Base-by-base conservation (phyloP, 1,140 invertebrate genomes). In the Temnothorax longispinosus region DNA sequence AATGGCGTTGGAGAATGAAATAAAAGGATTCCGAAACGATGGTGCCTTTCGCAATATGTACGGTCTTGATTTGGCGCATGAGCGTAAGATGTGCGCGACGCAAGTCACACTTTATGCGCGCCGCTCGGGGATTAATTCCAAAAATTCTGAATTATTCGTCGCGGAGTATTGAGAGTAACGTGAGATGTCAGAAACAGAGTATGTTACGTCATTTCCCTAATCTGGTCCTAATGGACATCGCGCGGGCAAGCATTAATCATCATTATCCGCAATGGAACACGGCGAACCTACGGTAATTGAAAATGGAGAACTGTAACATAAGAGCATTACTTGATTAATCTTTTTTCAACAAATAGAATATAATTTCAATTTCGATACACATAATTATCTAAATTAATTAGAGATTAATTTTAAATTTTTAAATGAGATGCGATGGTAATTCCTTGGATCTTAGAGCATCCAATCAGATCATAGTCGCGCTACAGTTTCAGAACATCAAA, bases 71-170 rank as follows among this genome's bases (percentile, higher is more conserved):
- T 74, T 58, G 32, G 69, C 69, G 69, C 69, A 84, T 75, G 69
- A 75, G 80, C 80, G 27, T 56, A 15, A 75, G 54, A 47, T 74
- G 18, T 74, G 67, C 56, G 38, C 69, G 54, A 58, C 54, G 41
- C 41, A 44, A 60, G 52, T 60, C 41, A 35, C 69, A 54, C 67
- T 72, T 18, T 58, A 3, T n/a, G 52, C 80, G 27, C 38, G 3
- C 4, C 21, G 41, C 56, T 54, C 32, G 5, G n/a, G 38, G 21
- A 82, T 60, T 75, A 54, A 84, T 74, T 84, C 41, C 2, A 56
- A 84, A 84, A 84, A 84, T 60, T 84, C 80, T 60, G 69, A 71
- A 74, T 84, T 75, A 75, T 84, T 60, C 54, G 50, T 8, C 65
- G 27, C 27, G 27, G 52, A 47, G 44, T 58, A 82, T 82, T 35